Percentiles rank a stretch among this genome's conserved stretches.
Evolutionary conservation across 2,888 invertebrate genomes (phyloP).

Genomic region (Nomada hirtipes): DNA sequence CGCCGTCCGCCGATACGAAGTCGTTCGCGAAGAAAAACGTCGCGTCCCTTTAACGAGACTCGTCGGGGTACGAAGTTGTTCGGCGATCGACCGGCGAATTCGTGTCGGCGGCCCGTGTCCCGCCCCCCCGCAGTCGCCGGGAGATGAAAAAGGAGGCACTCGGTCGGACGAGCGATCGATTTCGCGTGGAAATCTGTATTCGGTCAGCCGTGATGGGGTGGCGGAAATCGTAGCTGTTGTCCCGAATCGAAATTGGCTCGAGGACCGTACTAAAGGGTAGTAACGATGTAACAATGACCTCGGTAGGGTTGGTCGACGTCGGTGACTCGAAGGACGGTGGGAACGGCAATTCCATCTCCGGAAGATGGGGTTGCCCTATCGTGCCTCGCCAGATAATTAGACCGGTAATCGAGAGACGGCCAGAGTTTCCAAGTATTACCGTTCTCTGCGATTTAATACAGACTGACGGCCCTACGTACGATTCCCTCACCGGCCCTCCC

Average conservation of each 20-base stretch:
- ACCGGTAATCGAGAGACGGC: slow-evolving; percentile 80
- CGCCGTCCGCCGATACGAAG: slow-evolving; percentile 3
- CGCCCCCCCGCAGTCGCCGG: not conserved
- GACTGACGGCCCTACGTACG: slow-evolving; percentile 36
- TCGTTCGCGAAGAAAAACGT: not conserved
- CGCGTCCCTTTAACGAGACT: not conserved
- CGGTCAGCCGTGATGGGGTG: slow-evolving; percentile 52
- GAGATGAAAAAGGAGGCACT: not conserved
- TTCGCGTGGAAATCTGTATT: slow-evolving; percentile 58
- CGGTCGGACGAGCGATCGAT: slow-evolving; percentile 52
- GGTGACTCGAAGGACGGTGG: slow-evolving; percentile 73
- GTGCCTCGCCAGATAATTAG: slow-evolving; percentile 81
- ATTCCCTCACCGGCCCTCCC: slow-evolving; percentile 18
- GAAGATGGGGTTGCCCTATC: slow-evolving; percentile 77
- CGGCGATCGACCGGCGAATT: no score
- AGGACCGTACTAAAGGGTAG: slow-evolving; percentile 78
- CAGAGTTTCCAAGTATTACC: slow-evolving; percentile 68
- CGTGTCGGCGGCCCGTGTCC: no score
- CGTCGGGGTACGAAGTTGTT: not conserved
- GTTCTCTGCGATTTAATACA: slow-evolving; percentile 66
- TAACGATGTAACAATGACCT: slow-evolving; percentile 83
- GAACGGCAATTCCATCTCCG: slow-evolving; percentile 77
- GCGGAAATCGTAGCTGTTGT: slow-evolving; percentile 68
- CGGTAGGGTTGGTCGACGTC: slow-evolving; percentile 70
- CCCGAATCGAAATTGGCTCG: slow-evolving; percentile 68